Evolutionary conservation across 2,888 invertebrate genomes (phyloP), one percentile per base, ranked within the genome.

Genomic region (Anticlea derivata): DNA sequence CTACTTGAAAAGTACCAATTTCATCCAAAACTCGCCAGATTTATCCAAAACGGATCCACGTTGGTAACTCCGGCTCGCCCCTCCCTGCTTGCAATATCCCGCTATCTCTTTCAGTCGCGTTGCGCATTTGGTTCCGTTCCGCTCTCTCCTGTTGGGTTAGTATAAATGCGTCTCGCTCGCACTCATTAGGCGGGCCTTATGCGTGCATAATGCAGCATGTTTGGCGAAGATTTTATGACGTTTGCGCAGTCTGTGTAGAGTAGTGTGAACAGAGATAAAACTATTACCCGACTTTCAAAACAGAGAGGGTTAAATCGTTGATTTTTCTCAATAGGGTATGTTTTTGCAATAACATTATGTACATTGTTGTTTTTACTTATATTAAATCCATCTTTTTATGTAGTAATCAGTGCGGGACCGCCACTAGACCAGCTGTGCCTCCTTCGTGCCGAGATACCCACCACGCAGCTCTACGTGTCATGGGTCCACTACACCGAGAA

Each of bases 131-230:
- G 68, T 64, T 66, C 61, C 12, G 39, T 70, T 76, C 60, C 64
- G 11, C 12, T 81, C 65, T 27, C 11, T 29, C 61, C 1, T 22
- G 11, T 0, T 0, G 0, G 1, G 0, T 0, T 5, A 22, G 54
- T 44, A 27, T 71, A 40, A 17, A 11, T 41, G 11, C 11, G 48
- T 83, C 78, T 60, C 73, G 29, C 60, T 83, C 65, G 61, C 77
- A 62, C 83, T 80, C 78, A 82, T 82, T 83, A 84, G 83, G 80
- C 75, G 74, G 77, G 80, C 72, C 76, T 66, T 58, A 55, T 55
- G 61, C 71, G 69, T 87, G 80, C 76, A 86, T 88, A 83, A 88
- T 88, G 78, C 86, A 88, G 72, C 58, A 59, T 85, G 83, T 88
- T 88, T 88, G 86, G 65, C 70, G 76, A 83, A 75, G 73, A 70